A percentile compares a stretch with the other conserved stretches of the same genome.
These are phyloP conservation scores for Pammene aurita DNA, from an alignment of 2,888 invertebrate species.

Conservation along the genomic window DNA sequence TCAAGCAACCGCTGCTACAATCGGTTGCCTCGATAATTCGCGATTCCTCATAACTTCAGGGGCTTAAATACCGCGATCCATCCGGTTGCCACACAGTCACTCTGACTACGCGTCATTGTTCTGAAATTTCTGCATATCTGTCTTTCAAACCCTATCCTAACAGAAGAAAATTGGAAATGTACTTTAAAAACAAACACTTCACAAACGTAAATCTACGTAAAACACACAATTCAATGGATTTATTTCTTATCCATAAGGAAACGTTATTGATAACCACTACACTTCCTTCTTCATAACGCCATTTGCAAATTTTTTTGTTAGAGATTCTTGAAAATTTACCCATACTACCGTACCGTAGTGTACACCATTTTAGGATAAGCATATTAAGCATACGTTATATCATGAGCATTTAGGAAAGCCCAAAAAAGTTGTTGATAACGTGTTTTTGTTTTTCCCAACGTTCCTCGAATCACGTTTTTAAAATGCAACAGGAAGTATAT, in stretches of 20 bases:
- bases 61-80: too few species aligned
- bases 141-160: too few species aligned
- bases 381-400: not conserved
- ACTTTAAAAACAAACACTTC: too few species aligned
- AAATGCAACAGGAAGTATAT: not conserved
- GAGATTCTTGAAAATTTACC: not conserved
- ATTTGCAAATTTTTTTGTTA: slow-evolving; percentile 5
- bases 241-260: slow-evolving; percentile 17
- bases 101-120: too few species aligned
- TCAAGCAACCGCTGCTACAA: too few species aligned
- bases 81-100: too few species aligned
- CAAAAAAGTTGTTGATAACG: not conserved
- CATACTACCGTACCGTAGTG: not conserved
- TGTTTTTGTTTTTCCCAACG: not conserved
- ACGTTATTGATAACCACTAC: not conserved
- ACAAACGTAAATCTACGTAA: not conserved
- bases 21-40: too few species aligned
- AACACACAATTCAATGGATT: slow-evolving; percentile 1
- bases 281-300: not conserved
- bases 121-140: too few species aligned
- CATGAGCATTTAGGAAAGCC: not conserved
- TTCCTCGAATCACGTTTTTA: slow-evolving; percentile 1
- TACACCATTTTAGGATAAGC: not conserved
- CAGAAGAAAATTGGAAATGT: too few species aligned
- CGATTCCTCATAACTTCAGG: too few species aligned